Percentiles rank a stretch among this genome's conserved stretches.
Conservation (phyloP, 2,797 vertebrate species). For the Sebastes oblongus region DNA sequence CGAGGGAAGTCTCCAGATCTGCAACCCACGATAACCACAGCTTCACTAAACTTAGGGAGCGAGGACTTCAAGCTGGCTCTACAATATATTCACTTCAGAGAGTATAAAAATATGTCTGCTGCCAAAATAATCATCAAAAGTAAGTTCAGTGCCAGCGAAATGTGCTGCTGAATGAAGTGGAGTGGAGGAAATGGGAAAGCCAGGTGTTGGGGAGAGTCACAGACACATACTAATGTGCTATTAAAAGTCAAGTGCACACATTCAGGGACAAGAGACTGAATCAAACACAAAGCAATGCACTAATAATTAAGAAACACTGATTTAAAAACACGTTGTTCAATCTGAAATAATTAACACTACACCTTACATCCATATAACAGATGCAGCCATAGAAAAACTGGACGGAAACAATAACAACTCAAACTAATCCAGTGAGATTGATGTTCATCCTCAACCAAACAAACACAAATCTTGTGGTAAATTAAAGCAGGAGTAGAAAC, state of each 20-base stretch:
- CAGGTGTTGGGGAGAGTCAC: constrained; percentile 35
- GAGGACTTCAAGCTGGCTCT: constrained; percentile 43
- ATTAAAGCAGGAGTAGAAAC: too few species aligned
- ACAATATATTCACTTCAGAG: constrained; percentile 65
- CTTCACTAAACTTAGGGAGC: constrained; percentile 37
- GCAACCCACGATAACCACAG: constrained; percentile 45
- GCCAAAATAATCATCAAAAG: constrained; percentile 64
- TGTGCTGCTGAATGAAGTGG: constrained; percentile 45
- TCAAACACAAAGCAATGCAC: constrained; percentile 11
- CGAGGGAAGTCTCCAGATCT: constrained; percentile 60
- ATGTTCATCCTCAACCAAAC: neutral
- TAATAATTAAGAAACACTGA: neutral
- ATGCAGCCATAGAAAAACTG: neutral
- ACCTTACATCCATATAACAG: neutral
- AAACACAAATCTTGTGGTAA: too few species aligned
- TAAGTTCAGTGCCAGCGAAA: constrained; percentile 38
- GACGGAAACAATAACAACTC: neutral
- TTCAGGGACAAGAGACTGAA: constrained; percentile 19
- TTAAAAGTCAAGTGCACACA: constrained; percentile 55
- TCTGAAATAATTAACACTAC: neutral
- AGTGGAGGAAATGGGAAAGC: constrained; percentile 42
- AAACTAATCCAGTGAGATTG: neutral
- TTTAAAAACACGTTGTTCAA: neutral
- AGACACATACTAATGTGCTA: constrained; percentile 46
- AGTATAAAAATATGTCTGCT: constrained; percentile 47